These are phyloP conservation scores for Sycobia sp. DNA, from an alignment of 1,140 invertebrate species.

Conservation along the genomic window DNA sequence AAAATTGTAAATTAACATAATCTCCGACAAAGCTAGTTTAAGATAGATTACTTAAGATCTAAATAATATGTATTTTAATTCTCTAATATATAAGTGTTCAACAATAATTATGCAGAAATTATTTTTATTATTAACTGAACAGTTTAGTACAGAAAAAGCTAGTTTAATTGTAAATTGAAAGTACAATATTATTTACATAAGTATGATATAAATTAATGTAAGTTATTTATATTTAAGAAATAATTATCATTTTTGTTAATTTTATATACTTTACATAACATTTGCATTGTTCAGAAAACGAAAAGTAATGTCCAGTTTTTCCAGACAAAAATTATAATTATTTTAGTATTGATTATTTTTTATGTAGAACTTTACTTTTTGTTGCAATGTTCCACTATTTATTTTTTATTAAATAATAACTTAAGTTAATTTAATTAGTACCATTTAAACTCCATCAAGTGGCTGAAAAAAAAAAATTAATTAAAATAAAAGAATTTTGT, in stretches of 20 bases:
- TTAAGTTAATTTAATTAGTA: neutral
- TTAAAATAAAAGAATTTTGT: neutral
- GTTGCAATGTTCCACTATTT: neutral
- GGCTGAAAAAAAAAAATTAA: conserved; percentile 11
- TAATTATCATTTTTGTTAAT: no score
- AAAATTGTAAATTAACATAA: conserved; percentile 4
- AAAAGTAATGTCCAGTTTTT: no score
- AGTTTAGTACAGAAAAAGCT: no score
- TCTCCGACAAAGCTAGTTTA: neutral
- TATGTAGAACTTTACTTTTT: neutral
- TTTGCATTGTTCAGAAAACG: no score
- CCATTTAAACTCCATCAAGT: neutral
- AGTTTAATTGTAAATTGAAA: neutral
- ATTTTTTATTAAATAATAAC: conserved; percentile 14
- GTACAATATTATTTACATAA: conserved; percentile 1
- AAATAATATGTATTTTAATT: conserved; percentile 11
- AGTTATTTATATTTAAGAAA: conserved; percentile 1
- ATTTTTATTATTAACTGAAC: conserved; percentile 14
- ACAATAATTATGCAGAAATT: neutral
- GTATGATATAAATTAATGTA: neutral
- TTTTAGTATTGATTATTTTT: neutral
- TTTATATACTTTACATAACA: no score
- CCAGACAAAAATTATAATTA: no score
- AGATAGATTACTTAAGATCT: conserved; percentile 14
- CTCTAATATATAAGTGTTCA: conserved; percentile 5